These are phyloP conservation scores for Symphodus melops DNA, from an alignment of 2,113 vertebrate species.

Conservation along the genomic window DNA sequence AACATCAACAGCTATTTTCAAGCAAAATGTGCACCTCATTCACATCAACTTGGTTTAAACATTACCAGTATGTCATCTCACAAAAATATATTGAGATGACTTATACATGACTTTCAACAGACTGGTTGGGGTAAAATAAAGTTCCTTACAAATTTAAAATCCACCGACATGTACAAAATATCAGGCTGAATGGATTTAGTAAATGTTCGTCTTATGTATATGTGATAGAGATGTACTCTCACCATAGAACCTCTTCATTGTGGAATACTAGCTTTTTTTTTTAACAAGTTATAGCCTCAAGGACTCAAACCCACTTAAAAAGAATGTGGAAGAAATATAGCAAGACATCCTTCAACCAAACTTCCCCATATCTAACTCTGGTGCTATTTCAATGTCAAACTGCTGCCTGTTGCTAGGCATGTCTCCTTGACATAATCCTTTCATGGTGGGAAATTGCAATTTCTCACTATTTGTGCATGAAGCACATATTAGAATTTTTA, in stretches of 20 bases:
- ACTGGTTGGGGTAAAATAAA: no score
- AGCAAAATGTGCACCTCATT: no score
- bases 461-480: constrained; percentile 22
- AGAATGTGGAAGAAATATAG: not conserved
- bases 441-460: constrained; percentile 11
- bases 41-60: no score
- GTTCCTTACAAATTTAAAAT: no score
- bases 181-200: no score
- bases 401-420: not conserved
- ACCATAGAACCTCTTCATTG: not conserved
- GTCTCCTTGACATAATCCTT: constrained; percentile 36
- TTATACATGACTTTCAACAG: no score
- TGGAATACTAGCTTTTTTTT: not conserved
- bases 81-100: no score
- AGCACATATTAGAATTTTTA: constrained; percentile 30
- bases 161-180: no score
- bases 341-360: not conserved
- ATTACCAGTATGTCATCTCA: no score
- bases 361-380: not conserved
- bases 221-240: no score
- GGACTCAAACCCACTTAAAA: not conserved
- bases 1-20: no score
- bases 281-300: not conserved
- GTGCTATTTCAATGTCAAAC: constrained; percentile 15
- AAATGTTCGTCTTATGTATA: no score